These are phyloP conservation scores for Centrocercus urophasianus DNA, from an alignment of 2,113 vertebrate species.

Conservation along the genomic window DNA sequence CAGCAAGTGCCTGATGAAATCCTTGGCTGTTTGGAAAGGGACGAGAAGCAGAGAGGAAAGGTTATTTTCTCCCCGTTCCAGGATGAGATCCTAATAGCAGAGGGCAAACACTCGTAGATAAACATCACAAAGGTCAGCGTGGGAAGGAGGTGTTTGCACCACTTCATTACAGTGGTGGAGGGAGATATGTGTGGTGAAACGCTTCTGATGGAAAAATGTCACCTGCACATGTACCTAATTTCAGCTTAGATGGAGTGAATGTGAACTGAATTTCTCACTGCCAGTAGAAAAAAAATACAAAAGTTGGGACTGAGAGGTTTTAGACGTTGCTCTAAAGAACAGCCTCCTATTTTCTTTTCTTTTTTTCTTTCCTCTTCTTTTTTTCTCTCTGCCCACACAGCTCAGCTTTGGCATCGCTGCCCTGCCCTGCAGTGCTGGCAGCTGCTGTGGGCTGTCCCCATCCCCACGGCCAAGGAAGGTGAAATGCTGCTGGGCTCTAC, in stretches of 20 bases:
- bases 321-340: not conserved
- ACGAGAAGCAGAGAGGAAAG: not conserved
- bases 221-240: not conserved
- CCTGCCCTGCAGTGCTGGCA: not conserved
- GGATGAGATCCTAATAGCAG: accelerated
- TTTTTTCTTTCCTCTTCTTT: not conserved
- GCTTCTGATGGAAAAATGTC: not conserved
- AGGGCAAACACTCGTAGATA: accelerated
- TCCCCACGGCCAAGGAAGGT: accelerated
- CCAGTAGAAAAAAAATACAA: not conserved
- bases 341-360: accelerated
- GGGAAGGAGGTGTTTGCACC: accelerated
- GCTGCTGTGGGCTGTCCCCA: accelerated
- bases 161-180: accelerated
- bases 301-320: not conserved
- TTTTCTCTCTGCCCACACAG: not conserved
- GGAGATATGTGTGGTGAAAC: not conserved
- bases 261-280: not conserved
- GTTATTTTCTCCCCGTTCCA: not conserved
- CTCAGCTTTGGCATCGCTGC: not conserved
- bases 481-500: constrained; percentile 62
- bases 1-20: constrained; percentile 90
- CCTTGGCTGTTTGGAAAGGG: constrained; percentile 84
- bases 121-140: not conserved
- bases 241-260: not conserved